Conservation (phyloP, 2,797 vertebrate genomes). For the Takifugu rubripes region DNA sequence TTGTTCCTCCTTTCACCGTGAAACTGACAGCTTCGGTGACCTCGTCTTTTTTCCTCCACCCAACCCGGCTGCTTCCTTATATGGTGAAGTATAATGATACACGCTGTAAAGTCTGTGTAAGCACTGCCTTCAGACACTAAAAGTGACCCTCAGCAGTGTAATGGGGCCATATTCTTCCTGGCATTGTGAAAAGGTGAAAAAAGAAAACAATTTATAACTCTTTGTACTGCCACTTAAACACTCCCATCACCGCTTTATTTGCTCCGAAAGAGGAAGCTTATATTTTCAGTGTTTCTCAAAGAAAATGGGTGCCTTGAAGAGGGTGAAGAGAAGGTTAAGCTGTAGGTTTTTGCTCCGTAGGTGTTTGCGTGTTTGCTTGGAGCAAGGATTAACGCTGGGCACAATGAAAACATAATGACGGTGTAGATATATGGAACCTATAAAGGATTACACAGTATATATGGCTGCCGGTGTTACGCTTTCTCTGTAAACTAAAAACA, state of each 20-base stretch:
- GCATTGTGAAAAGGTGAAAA: conserved; percentile 67
- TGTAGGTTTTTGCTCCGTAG: conserved; percentile 7
- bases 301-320: conserved; percentile 48
- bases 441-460: conserved; percentile 6
- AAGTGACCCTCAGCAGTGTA: conserved; percentile 76
- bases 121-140: conserved; percentile 76
- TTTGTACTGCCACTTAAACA: conserved; percentile 62
- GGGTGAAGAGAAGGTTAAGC: conserved; percentile 37
- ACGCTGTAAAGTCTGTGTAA: conserved; percentile 86
- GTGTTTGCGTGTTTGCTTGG: conserved; percentile 29
- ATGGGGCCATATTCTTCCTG: conserved; percentile 83
- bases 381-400: conserved; percentile 9
- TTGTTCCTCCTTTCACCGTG: conserved; percentile 71
- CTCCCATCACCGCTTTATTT: conserved; percentile 57
- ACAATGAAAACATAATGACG: conserved; percentile 19
- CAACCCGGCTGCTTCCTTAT: conserved; percentile 80
- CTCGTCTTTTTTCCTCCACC: conserved; percentile 77
- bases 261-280: conserved; percentile 46
- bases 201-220: conserved; percentile 65
- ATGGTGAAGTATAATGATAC: conserved; percentile 87
- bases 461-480: too few species aligned
- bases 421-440: conserved; percentile 1
- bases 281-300: conserved; percentile 53
- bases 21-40: conserved; percentile 70
- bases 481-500: too few species aligned